Percentiles rank a stretch among this genome's conserved stretches.
Conservation (phyloP, 2,797 vertebrate species). For the Sebastiscus tertius region DNA sequence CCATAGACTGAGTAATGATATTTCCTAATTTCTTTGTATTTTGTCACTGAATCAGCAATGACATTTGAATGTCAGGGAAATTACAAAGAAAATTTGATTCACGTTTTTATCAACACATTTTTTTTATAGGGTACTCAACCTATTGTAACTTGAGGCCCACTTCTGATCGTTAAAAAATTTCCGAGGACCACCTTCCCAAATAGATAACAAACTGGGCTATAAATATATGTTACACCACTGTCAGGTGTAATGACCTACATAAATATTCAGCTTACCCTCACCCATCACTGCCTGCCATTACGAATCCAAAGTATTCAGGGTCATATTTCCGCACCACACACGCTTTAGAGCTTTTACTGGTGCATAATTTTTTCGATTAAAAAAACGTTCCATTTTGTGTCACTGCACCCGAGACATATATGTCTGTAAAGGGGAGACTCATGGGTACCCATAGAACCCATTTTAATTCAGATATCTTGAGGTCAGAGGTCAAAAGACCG, state of each 20-base stretch:
- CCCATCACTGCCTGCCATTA: no score
- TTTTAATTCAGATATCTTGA: background rate
- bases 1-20: conserved; percentile 28
- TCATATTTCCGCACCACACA: no score
- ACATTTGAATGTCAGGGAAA: conserved; percentile 49
- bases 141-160: background rate
- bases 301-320: no score
- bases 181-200: background rate
- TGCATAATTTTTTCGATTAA: no score
- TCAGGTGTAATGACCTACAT: background rate
- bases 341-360: no score
- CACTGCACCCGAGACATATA: background rate
- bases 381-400: background rate
- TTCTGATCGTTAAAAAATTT: background rate
- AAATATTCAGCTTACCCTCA: background rate
- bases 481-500: no score
- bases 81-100: background rate
- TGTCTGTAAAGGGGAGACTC: background rate
- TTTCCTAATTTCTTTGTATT: conserved; percentile 49
- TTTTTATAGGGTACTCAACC: background rate
- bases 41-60: conserved; percentile 36
- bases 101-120: background rate
- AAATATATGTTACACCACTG: background rate
- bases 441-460: background rate
- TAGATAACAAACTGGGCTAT: background rate